A percentile compares a stretch with the other conserved stretches of the same genome.
phyloP scores from a whole-genome alignment of 2,888 invertebrate species.

The Meloe dianella region DNA sequence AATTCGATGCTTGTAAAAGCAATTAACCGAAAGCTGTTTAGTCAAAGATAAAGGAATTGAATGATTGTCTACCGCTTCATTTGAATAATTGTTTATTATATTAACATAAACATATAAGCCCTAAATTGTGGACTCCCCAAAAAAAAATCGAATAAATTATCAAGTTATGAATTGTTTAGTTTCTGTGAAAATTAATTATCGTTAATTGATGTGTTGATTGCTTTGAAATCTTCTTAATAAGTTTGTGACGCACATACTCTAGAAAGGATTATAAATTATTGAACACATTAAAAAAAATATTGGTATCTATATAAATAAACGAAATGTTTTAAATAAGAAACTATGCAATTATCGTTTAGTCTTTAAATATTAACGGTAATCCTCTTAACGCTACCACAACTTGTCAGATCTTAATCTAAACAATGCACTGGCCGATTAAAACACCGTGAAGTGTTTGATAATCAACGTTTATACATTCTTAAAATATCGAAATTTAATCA shows the following conservation, averaged over 20 bases:
- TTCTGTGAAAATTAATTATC: background rate
- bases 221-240: constrained; percentile 28
- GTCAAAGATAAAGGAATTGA: constrained; percentile 43
- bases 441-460: background rate
- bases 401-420: constrained; percentile 1
- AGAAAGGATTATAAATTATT: too few species aligned
- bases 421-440: background rate
- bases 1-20: constrained; percentile 31
- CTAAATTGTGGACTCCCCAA: constrained; percentile 37
- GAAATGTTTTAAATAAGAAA: too few species aligned
- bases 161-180: background rate
- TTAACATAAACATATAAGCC: constrained; percentile 45
- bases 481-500: background rate
- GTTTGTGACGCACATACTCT: too few species aligned
- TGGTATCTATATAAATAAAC: too few species aligned
- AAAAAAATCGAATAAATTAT: constrained; percentile 5
- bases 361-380: constrained; percentile 1
- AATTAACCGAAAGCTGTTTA: constrained; percentile 41
- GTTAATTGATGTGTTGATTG: constrained; percentile 30
- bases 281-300: too few species aligned
- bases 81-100: constrained; percentile 43
- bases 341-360: too few species aligned
- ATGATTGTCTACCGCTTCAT: constrained; percentile 44
- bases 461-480: background rate
- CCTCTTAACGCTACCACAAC: background rate